Percentiles rank a stretch among this genome's conserved stretches.
Conservation (phyloP, 2,113 vertebrate genomes). For the Hypocryptadius cinnamomeus region DNA sequence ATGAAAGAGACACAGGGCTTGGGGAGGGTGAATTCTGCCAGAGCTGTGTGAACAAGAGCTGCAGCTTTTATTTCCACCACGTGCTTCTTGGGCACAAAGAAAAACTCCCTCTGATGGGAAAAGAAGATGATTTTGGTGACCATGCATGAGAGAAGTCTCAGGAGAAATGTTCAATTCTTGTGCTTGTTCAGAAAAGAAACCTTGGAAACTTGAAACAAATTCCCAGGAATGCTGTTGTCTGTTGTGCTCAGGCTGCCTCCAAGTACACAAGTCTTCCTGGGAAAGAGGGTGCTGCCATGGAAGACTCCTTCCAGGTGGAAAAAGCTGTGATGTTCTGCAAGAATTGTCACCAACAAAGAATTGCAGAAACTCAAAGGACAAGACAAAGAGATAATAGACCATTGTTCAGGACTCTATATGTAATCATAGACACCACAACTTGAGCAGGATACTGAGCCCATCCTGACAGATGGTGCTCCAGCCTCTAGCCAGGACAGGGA, state of each 20-base stretch:
- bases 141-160: background rate
- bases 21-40: background rate
- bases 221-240: background rate
- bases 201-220: constrained; percentile 1
- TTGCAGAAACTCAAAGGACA: background rate
- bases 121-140: background rate
- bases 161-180: background rate
- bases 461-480: background rate
- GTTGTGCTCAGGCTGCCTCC: background rate
- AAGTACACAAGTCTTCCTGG: background rate
- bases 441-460: background rate
- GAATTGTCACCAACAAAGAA: background rate
- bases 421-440: background rate
- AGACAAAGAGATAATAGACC: background rate
- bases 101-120: background rate
- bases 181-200: constrained; percentile 1
- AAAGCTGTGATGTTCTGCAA: background rate
- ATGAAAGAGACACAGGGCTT: background rate
- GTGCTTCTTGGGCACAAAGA: background rate
- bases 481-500: background rate
- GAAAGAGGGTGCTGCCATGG: background rate
- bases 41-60: background rate
- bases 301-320: background rate
- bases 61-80: background rate
- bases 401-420: background rate